Base-by-base conservation (phyloP, 1,140 invertebrate genomes). In the Rhyzopertha dominica region DNA sequence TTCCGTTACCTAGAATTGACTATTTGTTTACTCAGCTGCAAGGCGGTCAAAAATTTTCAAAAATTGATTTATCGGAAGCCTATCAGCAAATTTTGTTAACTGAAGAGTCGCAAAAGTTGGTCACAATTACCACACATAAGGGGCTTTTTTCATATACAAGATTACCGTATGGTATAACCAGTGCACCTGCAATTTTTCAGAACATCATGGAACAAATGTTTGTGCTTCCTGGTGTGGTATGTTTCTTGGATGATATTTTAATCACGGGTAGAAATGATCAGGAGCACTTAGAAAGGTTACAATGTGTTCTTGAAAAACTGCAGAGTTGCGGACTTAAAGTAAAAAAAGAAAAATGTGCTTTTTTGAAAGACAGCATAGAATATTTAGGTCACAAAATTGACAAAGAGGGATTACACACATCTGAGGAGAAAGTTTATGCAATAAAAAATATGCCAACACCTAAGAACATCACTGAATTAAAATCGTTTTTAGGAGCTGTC, bases 1-100 rank as follows among this genome's bases (percentile, higher is more conserved):
- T 47, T 30, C 48, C 32, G 17, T 19, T 57, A 14, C 49, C 39
- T n/a, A 41, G 22, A 29, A 49, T 54, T 18, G 46, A 57, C 8
- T 35, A 58, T 37, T 29, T 58, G 18, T 55, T 55, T 43, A 22
- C 29, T 25, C 36, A 30, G n/a, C 24, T 55, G 69, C 28, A 43
- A 25, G 40, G 30, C 0, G 49, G 38, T 8, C 19, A 43, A 42
- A 18, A 28, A 4, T 52, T 46, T 52, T 46, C 51, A 10, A 32
- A 46, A 47, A 41, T 56, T 16, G 47, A 56, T 49, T 39, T 56
- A 12, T 37, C 32, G 7, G 41, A 56, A 12, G 43, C 47, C 4
- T 56, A 45, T 53, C 66, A 61, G 52, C 73, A 76, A 52, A 49
- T 76, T 5, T 38, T 40, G 5, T 30, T 75, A 5, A 55, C 60